Evolutionary conservation across 2,888 invertebrate species (phyloP).

Genomic region (Dicranocentrus wangi): DNA sequence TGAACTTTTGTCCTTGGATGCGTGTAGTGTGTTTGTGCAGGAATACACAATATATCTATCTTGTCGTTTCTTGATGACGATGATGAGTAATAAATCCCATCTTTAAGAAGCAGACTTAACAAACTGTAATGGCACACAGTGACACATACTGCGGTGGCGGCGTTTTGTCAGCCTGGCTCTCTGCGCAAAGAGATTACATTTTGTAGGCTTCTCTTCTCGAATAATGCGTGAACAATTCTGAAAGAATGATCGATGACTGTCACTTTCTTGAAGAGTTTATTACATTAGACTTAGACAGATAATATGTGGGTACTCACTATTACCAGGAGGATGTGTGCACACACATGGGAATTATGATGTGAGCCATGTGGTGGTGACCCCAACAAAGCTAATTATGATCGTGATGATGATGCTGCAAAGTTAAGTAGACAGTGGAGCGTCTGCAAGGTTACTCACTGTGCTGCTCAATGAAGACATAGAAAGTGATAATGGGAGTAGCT

Average conservation of each 20-base stretch:
- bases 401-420: constrained; percentile 8
- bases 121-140: no score
- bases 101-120: background rate
- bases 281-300: background rate
- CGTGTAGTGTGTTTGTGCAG: background rate
- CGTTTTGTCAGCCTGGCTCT: background rate
- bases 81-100: background rate
- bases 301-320: no score
- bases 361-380: background rate
- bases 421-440: background rate
- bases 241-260: constrained; percentile 21
- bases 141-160: background rate
- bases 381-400: constrained; percentile 1
- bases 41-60: no score
- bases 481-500: constrained; percentile 20
- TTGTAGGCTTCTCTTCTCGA: background rate
- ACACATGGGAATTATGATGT: background rate
- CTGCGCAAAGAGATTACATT: background rate
- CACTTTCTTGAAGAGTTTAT: background rate
- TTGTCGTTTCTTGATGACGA: background rate
- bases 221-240: constrained; percentile 1
- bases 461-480: constrained; percentile 3
- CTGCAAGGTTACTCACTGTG: background rate
- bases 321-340: background rate
- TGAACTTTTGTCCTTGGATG: constrained; percentile 12